phyloP scores from a whole-genome alignment of 2,797 vertebrate genomes.

The Garrulus glandarius region DNA sequence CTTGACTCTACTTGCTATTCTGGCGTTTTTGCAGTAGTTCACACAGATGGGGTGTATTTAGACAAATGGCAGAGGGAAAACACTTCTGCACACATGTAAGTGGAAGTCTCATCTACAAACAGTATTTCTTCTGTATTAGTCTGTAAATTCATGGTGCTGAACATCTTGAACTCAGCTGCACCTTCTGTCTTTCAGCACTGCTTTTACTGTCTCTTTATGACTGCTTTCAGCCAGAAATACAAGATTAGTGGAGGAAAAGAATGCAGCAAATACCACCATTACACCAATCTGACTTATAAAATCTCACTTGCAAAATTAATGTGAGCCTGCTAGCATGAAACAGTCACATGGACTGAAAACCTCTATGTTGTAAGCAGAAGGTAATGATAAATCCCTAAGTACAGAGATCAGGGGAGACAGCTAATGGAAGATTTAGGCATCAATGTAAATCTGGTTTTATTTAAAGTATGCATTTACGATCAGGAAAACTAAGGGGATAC shows the following conservation, averaged over 20 bases:
- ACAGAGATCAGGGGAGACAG: neutral
- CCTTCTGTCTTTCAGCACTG: neutral
- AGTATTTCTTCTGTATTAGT: neutral
- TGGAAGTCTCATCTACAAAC: neutral
- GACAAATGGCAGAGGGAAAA: neutral
- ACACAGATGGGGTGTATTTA: neutral
- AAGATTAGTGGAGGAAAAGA: neutral
- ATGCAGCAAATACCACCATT: neutral
- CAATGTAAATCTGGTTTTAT: neutral
- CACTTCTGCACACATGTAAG: neutral
- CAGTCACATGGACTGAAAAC: neutral
- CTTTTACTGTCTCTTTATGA: neutral
- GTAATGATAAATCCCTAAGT: neutral
- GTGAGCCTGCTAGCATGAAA: neutral
- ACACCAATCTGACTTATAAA: neutral
- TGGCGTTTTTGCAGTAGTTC: conserved; percentile 1
- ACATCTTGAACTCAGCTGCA: conserved; percentile 3
- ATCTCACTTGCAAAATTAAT: neutral
- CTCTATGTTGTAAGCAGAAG: neutral
- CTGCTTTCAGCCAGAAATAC: neutral
- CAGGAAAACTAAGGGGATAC: neutral
- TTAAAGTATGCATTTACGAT: neutral
- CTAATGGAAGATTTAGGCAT: neutral
- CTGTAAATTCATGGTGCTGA: neutral
- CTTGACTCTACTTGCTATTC: neutral